A percentile compares a stretch with the other conserved stretches of the same genome.
These are phyloP conservation scores for Pelusios castaneus DNA, from an alignment of 2,113 vertebrate species.

Conservation along the genomic window DNA sequence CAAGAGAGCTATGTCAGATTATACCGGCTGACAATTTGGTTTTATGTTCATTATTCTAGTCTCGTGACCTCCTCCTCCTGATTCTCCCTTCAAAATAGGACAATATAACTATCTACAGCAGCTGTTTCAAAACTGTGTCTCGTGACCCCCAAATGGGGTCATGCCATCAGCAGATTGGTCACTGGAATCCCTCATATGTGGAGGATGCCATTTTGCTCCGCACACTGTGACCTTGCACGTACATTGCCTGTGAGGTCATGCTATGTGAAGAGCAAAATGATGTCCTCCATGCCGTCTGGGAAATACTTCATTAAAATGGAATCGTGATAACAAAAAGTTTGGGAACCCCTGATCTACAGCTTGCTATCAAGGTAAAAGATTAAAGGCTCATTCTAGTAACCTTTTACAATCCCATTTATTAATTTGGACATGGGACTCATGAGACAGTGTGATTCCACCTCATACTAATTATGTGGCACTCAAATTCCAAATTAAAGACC, in stretches of 20 bases:
- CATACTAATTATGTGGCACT: conserved; percentile 54
- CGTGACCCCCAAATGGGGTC: too few species aligned
- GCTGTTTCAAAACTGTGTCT: too few species aligned
- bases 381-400: conserved; percentile 15
- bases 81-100: background rate
- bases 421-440: conserved; percentile 37
- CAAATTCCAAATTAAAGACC: conserved; percentile 47
- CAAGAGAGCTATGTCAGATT: background rate
- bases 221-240: too few species aligned
- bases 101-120: background rate
- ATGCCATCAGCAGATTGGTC: too few species aligned
- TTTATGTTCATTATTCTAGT: background rate
- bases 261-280: too few species aligned
- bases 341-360: background rate
- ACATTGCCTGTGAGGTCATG: too few species aligned
- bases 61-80: background rate
- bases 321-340: too few species aligned
- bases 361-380: conserved; percentile 4
- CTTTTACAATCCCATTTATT: conserved; percentile 52
- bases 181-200: too few species aligned
- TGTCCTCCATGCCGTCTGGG: too few species aligned
- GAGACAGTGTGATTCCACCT: conserved; percentile 37
- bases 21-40: background rate
- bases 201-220: too few species aligned
- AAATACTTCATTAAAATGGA: too few species aligned